Conservation (phyloP, 1,140 invertebrate species). For the Littorina saxatilis region DNA sequence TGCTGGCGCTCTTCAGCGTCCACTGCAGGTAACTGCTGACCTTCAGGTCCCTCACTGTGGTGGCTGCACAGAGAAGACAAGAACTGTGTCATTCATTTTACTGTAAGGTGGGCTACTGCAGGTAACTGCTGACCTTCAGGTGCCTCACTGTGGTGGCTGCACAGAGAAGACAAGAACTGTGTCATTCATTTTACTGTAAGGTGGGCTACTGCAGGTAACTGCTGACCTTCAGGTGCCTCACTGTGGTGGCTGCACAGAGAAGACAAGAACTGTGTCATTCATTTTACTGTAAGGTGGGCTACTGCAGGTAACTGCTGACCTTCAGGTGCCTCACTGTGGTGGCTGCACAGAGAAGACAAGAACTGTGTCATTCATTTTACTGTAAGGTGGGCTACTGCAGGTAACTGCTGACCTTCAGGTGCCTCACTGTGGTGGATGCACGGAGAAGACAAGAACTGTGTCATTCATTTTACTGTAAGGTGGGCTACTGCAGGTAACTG, state of each 20-base stretch:
- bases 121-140: slow-evolving; percentile 93
- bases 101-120: no score
- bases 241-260: slow-evolving; percentile 79
- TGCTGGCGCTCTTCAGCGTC: slow-evolving; percentile 81
- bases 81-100: no score
- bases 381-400: no score
- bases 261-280: neutral
- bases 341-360: slow-evolving; percentile 52
- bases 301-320: slow-evolving; percentile 95
- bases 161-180: slow-evolving; percentile 15
- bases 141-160: slow-evolving; percentile 81
- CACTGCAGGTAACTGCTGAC: slow-evolving; percentile 96
- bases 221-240: slow-evolving; percentile 86
- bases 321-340: slow-evolving; percentile 87
- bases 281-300: no score
- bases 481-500: no score
- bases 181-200: no score
- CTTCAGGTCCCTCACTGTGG: slow-evolving; percentile 87
- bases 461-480: no score
- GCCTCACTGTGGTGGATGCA: no score
- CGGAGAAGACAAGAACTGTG: no score
- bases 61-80: slow-evolving; percentile 56
- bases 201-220: slow-evolving; percentile 98
- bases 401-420: no score
- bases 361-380: no score